Evolutionary conservation across 2,797 vertebrate species (phyloP), one percentile per base, ranked within the genome.

Genomic region (Clarias pachynema): DNA sequence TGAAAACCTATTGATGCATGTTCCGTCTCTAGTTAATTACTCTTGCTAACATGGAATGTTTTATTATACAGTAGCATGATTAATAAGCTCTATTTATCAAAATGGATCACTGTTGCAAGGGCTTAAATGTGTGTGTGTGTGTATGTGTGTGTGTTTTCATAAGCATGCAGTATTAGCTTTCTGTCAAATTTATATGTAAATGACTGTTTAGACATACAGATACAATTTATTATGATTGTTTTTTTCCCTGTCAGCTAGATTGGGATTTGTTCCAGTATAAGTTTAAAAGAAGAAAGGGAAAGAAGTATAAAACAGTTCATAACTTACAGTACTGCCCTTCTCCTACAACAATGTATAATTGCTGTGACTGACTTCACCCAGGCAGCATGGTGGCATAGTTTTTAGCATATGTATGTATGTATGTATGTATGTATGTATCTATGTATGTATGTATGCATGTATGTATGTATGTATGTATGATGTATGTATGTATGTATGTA

Each of bases 131-230:
- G 70, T 34, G 79, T 62, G 79, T 49, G 44, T 18, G 57, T 59
- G 57, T 59, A 5, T 62, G 22, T 62, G 22, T 62, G 7, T 62
- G 22, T 20, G 7, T 62, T 16, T 86, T 63, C 85, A 83, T 89
- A 86, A 89, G 84, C 74, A 84, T 85, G 84, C 84, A 84, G 81
- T 83, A 86, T 89, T 85, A 84, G 34, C 81, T 84, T 82, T 65
- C 81, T 79, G 74, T 90, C 85, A 88, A 85, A 89, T 89, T 85
- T 89, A 82, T 85, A 90, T 88, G 85, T 86, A 89, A 87, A 90
- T 89, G 10, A 88, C 89, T 86, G 85, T 85, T 88, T 89, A 87
- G 81, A 86, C 81, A 88, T 90, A 90, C 87, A 86, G 74, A 87
- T 83, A 77, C 83, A 84, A 90, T 90, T 87, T 68, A 89, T 90